A percentile compares a stretch with the other conserved stretches of the same genome.
phyloP scores from a whole-genome alignment of 2,888 invertebrate genomes.

The Anodontia alba region DNA sequence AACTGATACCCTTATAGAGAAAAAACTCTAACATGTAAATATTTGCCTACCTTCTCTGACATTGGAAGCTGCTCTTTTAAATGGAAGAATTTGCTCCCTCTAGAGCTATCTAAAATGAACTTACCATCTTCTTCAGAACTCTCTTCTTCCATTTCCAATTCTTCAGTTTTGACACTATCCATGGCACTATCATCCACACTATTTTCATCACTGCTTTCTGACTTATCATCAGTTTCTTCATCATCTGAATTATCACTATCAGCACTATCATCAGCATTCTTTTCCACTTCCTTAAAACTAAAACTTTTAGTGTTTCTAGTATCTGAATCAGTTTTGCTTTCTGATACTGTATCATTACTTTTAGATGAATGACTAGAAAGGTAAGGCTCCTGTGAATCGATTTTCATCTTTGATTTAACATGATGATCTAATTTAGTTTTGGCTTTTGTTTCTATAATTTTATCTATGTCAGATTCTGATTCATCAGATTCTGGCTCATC shows the following conservation, averaged over 20 bases:
- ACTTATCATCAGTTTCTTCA: constrained; percentile 11
- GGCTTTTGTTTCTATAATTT: background rate
- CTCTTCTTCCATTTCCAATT: constrained; percentile 42
- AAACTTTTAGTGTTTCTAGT: background rate
- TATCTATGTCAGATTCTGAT: background rate
- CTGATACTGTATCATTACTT: background rate
- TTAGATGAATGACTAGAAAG: too few species aligned
- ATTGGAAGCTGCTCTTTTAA: too few species aligned
- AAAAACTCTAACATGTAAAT: too few species aligned
- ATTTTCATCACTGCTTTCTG: constrained; percentile 73
- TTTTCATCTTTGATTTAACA: too few species aligned
- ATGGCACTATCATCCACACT: constrained; percentile 31
- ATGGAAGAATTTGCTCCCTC: too few species aligned
- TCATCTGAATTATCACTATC: constrained; percentile 26
- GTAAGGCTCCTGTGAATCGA: too few species aligned
- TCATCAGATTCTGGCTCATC: constrained; percentile 65
- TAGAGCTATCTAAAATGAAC: too few species aligned
- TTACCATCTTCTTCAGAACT: background rate
- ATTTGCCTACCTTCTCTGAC: too few species aligned
- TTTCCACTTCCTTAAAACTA: background rate
- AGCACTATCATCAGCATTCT: constrained; percentile 25
- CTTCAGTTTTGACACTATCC: constrained; percentile 37
- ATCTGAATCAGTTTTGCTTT: background rate
- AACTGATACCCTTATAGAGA: too few species aligned
- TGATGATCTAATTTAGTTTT: background rate